These are phyloP conservation scores for Iphiclides podalirius DNA, from an alignment of 2,888 invertebrate genomes.

Conservation along the genomic window DNA sequence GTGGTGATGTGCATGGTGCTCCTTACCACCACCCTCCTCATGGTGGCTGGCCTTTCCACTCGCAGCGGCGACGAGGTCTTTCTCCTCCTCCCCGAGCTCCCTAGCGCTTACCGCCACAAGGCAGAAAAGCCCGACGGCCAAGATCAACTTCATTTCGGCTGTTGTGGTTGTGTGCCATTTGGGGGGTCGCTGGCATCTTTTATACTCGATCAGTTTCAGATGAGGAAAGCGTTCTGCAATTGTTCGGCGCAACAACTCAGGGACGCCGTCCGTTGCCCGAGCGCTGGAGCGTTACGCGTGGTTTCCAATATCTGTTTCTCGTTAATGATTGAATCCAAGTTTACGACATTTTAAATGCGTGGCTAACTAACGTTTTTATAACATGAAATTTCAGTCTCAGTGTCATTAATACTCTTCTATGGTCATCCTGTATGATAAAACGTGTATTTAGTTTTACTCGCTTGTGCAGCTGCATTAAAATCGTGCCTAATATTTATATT, in stretches of 20 bases:
- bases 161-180: slow-evolving; percentile 46
- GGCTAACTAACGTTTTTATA: background rate
- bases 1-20: slow-evolving; percentile 67
- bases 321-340: slow-evolving; percentile 19
- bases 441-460: no score
- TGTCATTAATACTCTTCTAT: no score
- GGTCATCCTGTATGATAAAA: no score
- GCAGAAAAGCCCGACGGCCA: slow-evolving; percentile 60
- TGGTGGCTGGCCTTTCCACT: slow-evolving; percentile 59
- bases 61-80: slow-evolving; percentile 67
- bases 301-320: slow-evolving; percentile 29
- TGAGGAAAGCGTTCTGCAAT: slow-evolving; percentile 69
- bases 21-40: slow-evolving; percentile 66
- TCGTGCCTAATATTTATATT: no score
- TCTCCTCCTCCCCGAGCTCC: slow-evolving; percentile 59
- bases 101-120: slow-evolving; percentile 63
- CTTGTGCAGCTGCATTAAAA: no score
- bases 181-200: slow-evolving; percentile 50
- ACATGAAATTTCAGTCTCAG: background rate
- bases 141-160: slow-evolving; percentile 64
- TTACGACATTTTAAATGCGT: slow-evolving; percentile 9
- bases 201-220: slow-evolving; percentile 55
- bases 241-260: slow-evolving; percentile 46
- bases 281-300: slow-evolving; percentile 58
- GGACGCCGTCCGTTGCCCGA: slow-evolving; percentile 37